Percentiles rank a stretch among this genome's conserved stretches.
Conservation (phyloP, 2,113 vertebrate species). For the Morphnarchus princeps region DNA sequence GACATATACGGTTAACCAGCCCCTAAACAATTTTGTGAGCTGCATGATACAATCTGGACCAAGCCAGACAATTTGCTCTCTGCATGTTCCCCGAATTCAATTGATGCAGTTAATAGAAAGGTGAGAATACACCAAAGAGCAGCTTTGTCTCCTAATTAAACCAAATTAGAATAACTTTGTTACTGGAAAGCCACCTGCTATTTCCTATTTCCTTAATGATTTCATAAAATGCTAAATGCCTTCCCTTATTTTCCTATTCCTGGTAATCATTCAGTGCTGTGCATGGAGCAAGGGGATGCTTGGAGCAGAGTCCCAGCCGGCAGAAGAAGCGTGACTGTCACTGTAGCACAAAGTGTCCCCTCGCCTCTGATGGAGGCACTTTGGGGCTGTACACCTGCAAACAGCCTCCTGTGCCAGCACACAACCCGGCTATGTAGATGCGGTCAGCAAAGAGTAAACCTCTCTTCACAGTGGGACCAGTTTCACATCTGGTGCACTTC, state of each 20-base stretch:
- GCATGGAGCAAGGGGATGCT: accelerated
- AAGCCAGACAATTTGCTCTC: neutral
- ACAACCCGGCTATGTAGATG: accelerated
- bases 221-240: neutral
- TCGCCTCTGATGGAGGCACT: no score
- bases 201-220: neutral
- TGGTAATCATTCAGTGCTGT: neutral
- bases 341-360: neutral
- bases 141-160: neutral
- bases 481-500: neutral
- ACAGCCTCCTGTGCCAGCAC: neutral
- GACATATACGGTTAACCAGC: accelerated
- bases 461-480: neutral
- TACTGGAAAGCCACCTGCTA: neutral
- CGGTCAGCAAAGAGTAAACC: neutral
- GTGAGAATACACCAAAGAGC: neutral
- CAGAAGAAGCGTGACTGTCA: accelerated
- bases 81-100: neutral
- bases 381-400: neutral
- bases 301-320: neutral
- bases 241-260: neutral
- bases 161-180: neutral
- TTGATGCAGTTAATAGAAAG: neutral
- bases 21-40: neutral
- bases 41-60: neutral